These are phyloP conservation scores for Callyntrura sp. DNA, from an alignment of 2,888 invertebrate species.

Conservation along the genomic window DNA sequence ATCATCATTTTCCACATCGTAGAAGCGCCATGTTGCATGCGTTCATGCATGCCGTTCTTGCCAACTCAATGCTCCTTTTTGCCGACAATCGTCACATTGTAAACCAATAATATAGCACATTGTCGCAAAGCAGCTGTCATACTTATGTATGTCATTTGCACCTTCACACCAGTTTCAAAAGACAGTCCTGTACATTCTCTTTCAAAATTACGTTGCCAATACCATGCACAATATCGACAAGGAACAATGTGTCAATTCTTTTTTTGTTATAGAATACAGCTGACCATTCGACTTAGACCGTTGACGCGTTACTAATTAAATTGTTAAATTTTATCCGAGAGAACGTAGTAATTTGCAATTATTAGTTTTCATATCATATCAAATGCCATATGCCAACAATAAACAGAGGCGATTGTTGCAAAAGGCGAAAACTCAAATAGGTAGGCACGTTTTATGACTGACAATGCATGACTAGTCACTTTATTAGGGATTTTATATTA, in stretches of 20 bases:
- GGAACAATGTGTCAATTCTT: slow-evolving; percentile 33
- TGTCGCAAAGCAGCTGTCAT: background rate
- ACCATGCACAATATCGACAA: background rate
- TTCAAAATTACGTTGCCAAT: slow-evolving; percentile 11
- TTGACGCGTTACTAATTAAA: slow-evolving; percentile 64
- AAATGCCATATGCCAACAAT: slow-evolving; percentile 12
- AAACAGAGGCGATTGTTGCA: background rate
- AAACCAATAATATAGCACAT: background rate
- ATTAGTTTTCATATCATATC: slow-evolving; percentile 28
- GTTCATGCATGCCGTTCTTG: background rate
- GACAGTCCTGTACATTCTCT: slow-evolving; percentile 8
- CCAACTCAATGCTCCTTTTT: slow-evolving; percentile 49
- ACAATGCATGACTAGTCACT: background rate
- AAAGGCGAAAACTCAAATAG: background rate
- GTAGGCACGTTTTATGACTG: background rate
- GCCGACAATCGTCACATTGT: background rate
- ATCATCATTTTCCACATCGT: background rate
- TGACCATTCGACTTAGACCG: background rate
- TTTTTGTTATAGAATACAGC: background rate
- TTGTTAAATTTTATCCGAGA: slow-evolving; percentile 49
- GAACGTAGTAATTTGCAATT: slow-evolving; percentile 18
- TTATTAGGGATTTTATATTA: background rate
- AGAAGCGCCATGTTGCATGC: background rate
- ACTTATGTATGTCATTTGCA: slow-evolving; percentile 4
- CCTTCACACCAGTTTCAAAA: background rate